Evolutionary conservation across 2,888 invertebrate genomes (phyloP), one percentile per base, ranked within the genome.

Genomic region (Polia nebulosa): DNA sequence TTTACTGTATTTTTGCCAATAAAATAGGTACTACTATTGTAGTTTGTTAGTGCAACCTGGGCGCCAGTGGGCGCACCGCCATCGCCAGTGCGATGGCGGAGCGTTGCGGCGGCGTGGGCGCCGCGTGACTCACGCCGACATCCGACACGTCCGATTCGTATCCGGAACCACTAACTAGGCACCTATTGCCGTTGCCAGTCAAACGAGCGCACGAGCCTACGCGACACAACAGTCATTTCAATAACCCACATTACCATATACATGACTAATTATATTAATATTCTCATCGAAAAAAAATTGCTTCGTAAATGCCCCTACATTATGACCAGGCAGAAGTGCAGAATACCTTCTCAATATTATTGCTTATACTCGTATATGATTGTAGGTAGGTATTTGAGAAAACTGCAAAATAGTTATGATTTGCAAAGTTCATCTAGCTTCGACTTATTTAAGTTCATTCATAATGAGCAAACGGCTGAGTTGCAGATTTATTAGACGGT

Each of bases 131-230:
- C 96, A 96, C 93, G 92, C 92, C 93, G 95, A 96, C 95, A 96
- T 96, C 96, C 96, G 96, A 96, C 96, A 96, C 95, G 95, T 95
- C 94, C 95, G 93, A 94, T 94, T 89, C 93, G 94, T 95, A 95
- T 95, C 95, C 95, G 95, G 95, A 95, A 95, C 94, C 91, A 94
- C 94, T 95, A 94, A 94, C 93, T 93, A 92, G 92, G 90, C 89
- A 88, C 91, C 82, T 91, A 92, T 91, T 91, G 90, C 92, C 87
- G 87, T 89, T 82, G 88, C 87, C 86, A 88, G 84, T 90, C 90
- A 90, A 91, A 91, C 88, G 82, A 87, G 85, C 88, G 87, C 88
- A 87, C 89, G 89, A 90, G 91, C 92, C 90, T 92, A 91, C 87
- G 90, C 92, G 90, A 92, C 88, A 88, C 86, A 85, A 71, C 82